Base-by-base conservation (phyloP, 2,113 vertebrate species). In the Antennarius striatus region DNA sequence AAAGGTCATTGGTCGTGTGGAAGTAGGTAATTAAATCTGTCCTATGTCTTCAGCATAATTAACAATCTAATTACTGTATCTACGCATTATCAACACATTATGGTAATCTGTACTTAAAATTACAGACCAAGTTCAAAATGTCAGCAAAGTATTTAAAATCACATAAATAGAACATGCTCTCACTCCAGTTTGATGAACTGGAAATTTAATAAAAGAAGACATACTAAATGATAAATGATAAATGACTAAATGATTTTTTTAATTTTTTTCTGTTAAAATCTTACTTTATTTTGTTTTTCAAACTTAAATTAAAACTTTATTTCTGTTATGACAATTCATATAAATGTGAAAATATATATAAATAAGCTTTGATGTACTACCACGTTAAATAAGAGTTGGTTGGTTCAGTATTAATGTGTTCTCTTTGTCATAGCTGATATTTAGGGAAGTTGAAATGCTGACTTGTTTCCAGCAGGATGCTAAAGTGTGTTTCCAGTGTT, bases 1-100 rank as follows among this genome's bases (percentile, higher is more conserved):
- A 84, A 79, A 88, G 83, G 85, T 86, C 82, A 76, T 47, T 22
- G 67, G 87, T 78, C 74, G 77, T 69, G 65, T 56, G 15, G 42
- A 75, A 77, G 56, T 62, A 67, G 71, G 22, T 70, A 73, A 79
- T 83, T 85, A 73, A 83, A 82, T 81, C 53, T 42, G 68, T 79
- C 64, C 69, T 64, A 77, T 88, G 68, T 53, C 66, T 62, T 83
- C 80, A 68, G 79, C 45, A 29, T 75, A 73, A 86, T 88, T 81
- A 82, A 65, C 68, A 56, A 55, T 73, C 77, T 82, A 86, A 85
- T 85, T 78, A 74, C 73, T 71, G 62, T 49, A 80, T 68, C 79
- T 57, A 11, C 46, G 22, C 22, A 22, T 22, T 22, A 22, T 22
- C 1, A 1, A 73, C 59, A 58, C 56, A 42, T 48, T 74, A 9